Base-by-base conservation (phyloP, 2,113 vertebrate genomes). In the Podarcis muralis region DNA sequence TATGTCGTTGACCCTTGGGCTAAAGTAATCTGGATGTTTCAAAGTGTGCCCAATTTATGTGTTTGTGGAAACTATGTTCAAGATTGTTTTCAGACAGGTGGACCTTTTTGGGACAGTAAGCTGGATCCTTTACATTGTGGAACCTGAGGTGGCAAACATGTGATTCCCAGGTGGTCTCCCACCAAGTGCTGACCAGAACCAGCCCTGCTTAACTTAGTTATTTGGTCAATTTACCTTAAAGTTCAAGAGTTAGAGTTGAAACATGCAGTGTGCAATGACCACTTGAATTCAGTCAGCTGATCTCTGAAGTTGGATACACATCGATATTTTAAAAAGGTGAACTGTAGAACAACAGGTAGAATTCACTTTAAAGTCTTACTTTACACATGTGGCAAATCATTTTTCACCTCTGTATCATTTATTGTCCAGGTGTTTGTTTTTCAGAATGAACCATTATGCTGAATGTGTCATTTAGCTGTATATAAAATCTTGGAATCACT, bases 381-480 rank as follows among this genome's bases (percentile, higher is more conserved):
- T 83, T 27, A 66, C 22, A n/a, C 68, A 57, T 83, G 32, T 27
- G 5, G 62, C 25, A 78, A 57, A 40, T 35, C n/a, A 74, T 43
- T 74, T 88, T 86, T 92, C 84, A 37, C 9, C 68, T 78, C 13
- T 12, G 68, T 77, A 32, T 83, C 74, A 68, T 68, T 23, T 27
- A 22, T n/a, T 48, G 37, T n/a, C 94, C 15, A 22, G 32, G 7
- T 9, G 59, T 77, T 83, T 75, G 15, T 66, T 27, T 40, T 81
- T 69, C 71, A 30, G 37, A 53, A 48, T 27, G 2, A 68, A 5
- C 16, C 53, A 30, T 48, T 88, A 48, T 37, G 78, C 22, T 30
- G 23, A 68, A 83, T 23, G 40, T 78, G 62, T 69, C 53, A 68
- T 53, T 83, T n/a, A n/a, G 35, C 35, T 43, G 23, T 12, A 78